A percentile compares a stretch with the other conserved stretches of the same genome.
Conservation (phyloP, 2,113 vertebrate species). For the Pedionomus torquatus region DNA sequence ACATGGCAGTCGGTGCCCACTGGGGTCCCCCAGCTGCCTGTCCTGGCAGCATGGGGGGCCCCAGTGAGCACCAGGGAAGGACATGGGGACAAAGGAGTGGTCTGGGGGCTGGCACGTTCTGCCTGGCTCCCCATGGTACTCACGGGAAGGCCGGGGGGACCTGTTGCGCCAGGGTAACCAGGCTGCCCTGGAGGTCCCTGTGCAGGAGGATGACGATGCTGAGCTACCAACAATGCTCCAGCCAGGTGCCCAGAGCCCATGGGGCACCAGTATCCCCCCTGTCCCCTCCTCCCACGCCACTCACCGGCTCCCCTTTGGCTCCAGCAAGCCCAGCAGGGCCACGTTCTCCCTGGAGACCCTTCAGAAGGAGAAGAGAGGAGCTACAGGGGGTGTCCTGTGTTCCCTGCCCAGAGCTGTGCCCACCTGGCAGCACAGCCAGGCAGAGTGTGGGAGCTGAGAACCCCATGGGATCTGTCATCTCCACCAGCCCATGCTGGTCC, state of each 20-base stretch:
- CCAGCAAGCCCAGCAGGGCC: conserved; percentile 81
- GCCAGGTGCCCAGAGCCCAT: neutral
- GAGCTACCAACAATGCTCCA: neutral
- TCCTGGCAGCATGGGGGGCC: accelerated
- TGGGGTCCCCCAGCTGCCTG: neutral
- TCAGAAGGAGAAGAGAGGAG: conserved; percentile 52
- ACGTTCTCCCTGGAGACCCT: conserved; percentile 93
- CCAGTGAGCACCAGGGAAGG: neutral
- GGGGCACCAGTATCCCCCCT: accelerated
- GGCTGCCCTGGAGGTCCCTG: conserved; percentile 89
- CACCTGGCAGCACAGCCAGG: neutral
- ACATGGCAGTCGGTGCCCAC: accelerated
- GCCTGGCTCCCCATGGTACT: conserved; percentile 32
- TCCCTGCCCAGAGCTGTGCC: neutral
- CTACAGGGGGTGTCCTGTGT: neutral
- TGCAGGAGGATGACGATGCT: neutral
- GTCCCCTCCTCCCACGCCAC: neutral
- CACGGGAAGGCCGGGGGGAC: conserved; percentile 90
- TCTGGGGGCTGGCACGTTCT: neutral
- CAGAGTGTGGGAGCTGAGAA: accelerated
- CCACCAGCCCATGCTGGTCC: neutral
- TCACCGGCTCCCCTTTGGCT: conserved; percentile 90
- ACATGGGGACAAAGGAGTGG: accelerated
- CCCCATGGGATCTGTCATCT: neutral
- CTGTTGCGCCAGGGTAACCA: conserved; percentile 89